These are phyloP conservation scores for Petromus typicus DNA, from an alignment of 2,113 vertebrate species.

Conservation along the genomic window DNA sequence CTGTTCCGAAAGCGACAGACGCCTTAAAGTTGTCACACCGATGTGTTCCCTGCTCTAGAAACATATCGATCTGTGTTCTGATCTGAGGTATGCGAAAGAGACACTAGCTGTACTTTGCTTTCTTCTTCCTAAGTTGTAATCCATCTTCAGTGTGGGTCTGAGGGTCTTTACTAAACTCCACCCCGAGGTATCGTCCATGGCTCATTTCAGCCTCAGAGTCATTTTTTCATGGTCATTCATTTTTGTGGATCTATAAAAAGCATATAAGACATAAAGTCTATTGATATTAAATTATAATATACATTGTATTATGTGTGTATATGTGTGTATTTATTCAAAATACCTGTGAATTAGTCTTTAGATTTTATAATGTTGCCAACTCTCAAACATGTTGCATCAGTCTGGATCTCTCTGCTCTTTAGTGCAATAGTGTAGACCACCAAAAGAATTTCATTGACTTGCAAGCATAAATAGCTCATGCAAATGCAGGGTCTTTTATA, in stretches of 20 bases:
- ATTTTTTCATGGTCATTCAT: neutral
- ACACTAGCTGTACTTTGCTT: no score
- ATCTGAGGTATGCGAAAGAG: fast-evolving
- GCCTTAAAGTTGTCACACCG: neutral
- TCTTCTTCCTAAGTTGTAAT: neutral
- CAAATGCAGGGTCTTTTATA: neutral
- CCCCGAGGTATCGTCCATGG: neutral
- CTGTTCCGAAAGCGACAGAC: neutral
- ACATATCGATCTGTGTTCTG: neutral
- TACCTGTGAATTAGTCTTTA: neutral
- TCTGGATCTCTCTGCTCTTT: neutral
- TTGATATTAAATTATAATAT: neutral
- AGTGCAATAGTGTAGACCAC: fast-evolving
- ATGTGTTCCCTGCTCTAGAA: fast-evolving
- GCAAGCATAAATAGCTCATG: neutral
- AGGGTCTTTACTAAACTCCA: neutral
- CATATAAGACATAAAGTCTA: neutral
- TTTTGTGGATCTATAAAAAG: neutral
- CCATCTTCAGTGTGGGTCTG: neutral
- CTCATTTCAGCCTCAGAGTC: neutral
- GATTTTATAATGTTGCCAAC: neutral
- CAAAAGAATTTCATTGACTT: neutral
- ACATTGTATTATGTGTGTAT: neutral
- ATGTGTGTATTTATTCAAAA: neutral
- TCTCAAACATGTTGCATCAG: neutral